Conservation (phyloP, 2,888 invertebrate species). For the Iselma pallidipennis region DNA sequence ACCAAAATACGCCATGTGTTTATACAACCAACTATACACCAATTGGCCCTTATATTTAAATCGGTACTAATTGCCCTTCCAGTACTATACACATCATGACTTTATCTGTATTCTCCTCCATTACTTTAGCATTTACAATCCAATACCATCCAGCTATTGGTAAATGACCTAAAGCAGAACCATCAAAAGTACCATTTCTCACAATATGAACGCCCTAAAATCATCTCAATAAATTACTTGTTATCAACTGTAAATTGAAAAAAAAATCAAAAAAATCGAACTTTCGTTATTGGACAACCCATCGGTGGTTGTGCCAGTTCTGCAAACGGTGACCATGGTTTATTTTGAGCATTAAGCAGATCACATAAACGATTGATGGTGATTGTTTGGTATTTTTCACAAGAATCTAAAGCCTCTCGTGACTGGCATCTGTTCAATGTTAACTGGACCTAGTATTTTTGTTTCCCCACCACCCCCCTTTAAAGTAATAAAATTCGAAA, state of each 20-base stretch:
- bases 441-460: slow-evolving; percentile 33
- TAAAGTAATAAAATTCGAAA: neutral
- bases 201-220: slow-evolving; percentile 36
- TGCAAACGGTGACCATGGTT: slow-evolving; percentile 39
- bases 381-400: slow-evolving; percentile 42
- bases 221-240: too few relatives aligned
- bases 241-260: too few relatives aligned
- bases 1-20: neutral
- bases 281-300: slow-evolving; percentile 41
- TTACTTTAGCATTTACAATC: slow-evolving; percentile 34
- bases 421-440: slow-evolving; percentile 37
- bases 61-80: slow-evolving; percentile 37
- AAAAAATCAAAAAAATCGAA: slow-evolving; percentile 1
- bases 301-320: slow-evolving; percentile 31
- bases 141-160: slow-evolving; percentile 43
- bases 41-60: slow-evolving; percentile 25
- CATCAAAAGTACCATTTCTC: slow-evolving; percentile 43
- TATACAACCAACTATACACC: too few relatives aligned
- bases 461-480: neutral
- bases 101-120: slow-evolving; percentile 25
- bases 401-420: slow-evolving; percentile 42
- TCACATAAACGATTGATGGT: slow-evolving; percentile 38
- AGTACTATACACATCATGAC: slow-evolving; percentile 32
- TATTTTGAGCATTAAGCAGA: slow-evolving; percentile 30
- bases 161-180: slow-evolving; percentile 32